These are phyloP conservation scores for Pycnomerus fuliginosus DNA, from an alignment of 2,888 invertebrate genomes.

Conservation along the genomic window DNA sequence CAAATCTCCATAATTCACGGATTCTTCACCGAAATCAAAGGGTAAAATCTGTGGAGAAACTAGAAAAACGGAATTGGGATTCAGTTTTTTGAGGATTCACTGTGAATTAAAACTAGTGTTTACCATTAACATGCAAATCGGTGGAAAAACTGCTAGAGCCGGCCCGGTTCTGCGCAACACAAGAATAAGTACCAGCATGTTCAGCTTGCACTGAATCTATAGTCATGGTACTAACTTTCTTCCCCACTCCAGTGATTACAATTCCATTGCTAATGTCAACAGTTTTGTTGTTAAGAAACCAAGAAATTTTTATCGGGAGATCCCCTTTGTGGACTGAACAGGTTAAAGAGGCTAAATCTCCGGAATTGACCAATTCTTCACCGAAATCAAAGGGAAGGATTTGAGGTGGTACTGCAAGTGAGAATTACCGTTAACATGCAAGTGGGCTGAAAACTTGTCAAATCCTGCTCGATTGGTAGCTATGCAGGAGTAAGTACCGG, in stretches of 20 bases:
- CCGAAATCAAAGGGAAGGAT: constrained; percentile 67
- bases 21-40: constrained; percentile 58
- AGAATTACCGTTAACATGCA: constrained; percentile 51
- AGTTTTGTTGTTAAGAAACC: constrained; percentile 66
- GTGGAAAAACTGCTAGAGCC: constrained; percentile 63
- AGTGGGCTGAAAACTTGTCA: constrained; percentile 61
- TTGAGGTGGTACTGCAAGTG: constrained; percentile 66
- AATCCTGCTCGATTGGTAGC: constrained; percentile 68
- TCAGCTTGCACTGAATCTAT: constrained; percentile 61
- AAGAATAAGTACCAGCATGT: constrained; percentile 64
- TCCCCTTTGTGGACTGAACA: constrained; percentile 81
- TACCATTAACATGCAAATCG: constrained; percentile 68
- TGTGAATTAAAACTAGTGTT: no score
- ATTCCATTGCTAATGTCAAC: constrained; percentile 45
- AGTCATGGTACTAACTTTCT: constrained; percentile 45
- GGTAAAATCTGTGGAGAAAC: constrained; percentile 59
- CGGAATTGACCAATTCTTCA: constrained; percentile 75
- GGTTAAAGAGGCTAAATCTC: constrained; percentile 72
- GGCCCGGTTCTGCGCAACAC: constrained; percentile 63
- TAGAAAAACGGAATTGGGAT: constrained; percentile 11
- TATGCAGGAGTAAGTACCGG: constrained; percentile 70
- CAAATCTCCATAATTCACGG: constrained; percentile 69
- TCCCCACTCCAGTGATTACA: constrained; percentile 34
- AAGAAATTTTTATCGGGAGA: constrained; percentile 71
- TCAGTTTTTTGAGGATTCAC: no score